Conservation (phyloP, 2,888 invertebrate genomes). For the Andrena dorsata region DNA sequence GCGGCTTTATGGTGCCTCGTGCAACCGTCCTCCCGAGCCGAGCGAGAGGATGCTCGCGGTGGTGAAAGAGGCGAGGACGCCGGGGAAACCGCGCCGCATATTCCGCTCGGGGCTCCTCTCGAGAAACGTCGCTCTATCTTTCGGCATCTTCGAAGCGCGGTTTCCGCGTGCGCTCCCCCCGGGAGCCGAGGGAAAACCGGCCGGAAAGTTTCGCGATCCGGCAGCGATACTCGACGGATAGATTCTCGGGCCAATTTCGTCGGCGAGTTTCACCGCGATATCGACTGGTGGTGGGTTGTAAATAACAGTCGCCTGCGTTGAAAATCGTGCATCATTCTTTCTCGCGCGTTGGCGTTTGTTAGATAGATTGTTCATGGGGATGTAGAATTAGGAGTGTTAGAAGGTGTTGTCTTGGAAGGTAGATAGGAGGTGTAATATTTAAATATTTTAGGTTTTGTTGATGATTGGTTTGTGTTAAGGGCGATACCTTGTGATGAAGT, state of each 20-base stretch:
- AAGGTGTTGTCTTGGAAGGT: no score
- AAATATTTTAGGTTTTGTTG: no score
- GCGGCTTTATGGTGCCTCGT: conserved; percentile 74
- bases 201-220: conserved; percentile 42
- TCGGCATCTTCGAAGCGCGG: conserved; percentile 50
- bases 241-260: conserved; percentile 2
- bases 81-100: conserved; percentile 24
- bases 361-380: no score
- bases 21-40: conserved; percentile 39
- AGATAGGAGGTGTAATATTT: no score
- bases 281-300: neutral
- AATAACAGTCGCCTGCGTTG: neutral
- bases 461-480: no score
- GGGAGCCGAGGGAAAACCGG: conserved; percentile 14
- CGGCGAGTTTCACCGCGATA: conserved; percentile 23
- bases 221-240: neutral
- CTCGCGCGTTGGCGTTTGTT: no score
- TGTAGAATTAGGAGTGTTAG: no score
- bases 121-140: conserved; percentile 62
- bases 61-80: neutral
- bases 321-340: neutral
- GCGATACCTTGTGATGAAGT: no score
- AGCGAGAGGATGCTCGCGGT: conserved; percentile 27
- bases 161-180: conserved; percentile 39
- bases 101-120: conserved; percentile 52